Base-by-base conservation (phyloP, 2,888 invertebrate genomes). In the Atethmia centrago region DNA sequence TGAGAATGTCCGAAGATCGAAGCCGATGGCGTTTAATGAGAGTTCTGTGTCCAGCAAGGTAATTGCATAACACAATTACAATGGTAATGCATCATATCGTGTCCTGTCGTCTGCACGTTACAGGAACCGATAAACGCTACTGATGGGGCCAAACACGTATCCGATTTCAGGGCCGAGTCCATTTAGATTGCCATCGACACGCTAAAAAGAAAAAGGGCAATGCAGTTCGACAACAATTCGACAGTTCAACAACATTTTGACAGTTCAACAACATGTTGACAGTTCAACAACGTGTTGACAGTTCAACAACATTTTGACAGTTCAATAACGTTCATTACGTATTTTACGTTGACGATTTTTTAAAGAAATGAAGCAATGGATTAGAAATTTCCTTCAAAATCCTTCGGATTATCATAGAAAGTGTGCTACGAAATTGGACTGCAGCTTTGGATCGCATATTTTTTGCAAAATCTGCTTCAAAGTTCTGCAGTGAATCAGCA, bases 401-500 rank as follows among this genome's bases (percentile, higher is more conserved):
- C n/a, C 12, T 21, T 62, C 4, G 8, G 42, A 25, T 1, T 42
- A 12, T 8, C 7, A 25, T 25, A 19, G 5, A 58, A 59, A 59
- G 36, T 59, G n/a, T 59, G 2, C n/a, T 40, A n/a, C 10, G 21
- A 7, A 31, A 31, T 21, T 14, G 31, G 31, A 4, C 2, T n/a
- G 2, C 14, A 31, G 58, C 31, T 58, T 7, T 31, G 12, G 7
- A 59, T 59, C 3, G 3, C 3, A 31, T n/a, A 14, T 9, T 14
- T 16, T 7, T 28, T 55, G 3, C 28, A 42, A 70, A 51, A 53
- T 5, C 47, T 49, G 28, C 55, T 82, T 74, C 53, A 59, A 62
- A 47, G n/a, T 66, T 49, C 40, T 49, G 40, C n/a, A 53, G 14
- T 66, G 61, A 79, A 56, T 79, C 80, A 79, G 47, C 36, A 67